Conservation (phyloP, 2,113 vertebrate species). For the Castor canadensis region DNA sequence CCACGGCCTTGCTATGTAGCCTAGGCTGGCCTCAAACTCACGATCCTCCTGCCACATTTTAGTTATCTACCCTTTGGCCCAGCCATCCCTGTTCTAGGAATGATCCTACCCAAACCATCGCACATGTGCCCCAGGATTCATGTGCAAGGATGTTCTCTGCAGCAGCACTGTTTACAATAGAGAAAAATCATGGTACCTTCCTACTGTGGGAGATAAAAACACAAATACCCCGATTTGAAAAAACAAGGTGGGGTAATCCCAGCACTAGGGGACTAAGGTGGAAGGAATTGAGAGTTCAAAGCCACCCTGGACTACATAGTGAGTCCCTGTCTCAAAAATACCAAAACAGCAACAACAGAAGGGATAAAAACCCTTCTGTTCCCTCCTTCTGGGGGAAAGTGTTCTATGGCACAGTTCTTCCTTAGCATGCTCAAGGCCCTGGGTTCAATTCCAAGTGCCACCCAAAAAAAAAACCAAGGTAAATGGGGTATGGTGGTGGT, state of each 20-base stretch:
- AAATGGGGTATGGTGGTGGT: too few species aligned
- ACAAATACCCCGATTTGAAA: background rate
- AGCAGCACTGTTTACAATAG: background rate
- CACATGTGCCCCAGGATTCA: accelerated
- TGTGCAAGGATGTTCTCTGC: background rate
- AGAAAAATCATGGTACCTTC: background rate
- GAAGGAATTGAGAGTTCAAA: background rate
- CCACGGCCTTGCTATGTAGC: background rate
- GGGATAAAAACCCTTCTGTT: background rate
- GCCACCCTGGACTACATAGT: background rate
- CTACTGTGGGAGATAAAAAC: background rate
- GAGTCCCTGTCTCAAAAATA: background rate
- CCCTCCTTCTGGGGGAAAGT: too few species aligned
- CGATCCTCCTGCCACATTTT: background rate
- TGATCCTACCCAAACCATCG: too few species aligned
- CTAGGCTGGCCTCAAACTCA: background rate
- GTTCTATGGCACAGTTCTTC: too few species aligned
- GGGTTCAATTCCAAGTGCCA: too few species aligned
- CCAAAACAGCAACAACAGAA: background rate
- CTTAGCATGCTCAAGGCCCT: too few species aligned
- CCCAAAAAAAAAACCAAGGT: too few species aligned
- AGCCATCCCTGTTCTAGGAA: background rate
- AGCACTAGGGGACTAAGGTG: background rate
- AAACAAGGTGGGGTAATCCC: background rate
- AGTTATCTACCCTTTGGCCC: background rate